phyloP scores from a whole-genome alignment of 2,797 vertebrate species.

The Valencia hispanica region DNA sequence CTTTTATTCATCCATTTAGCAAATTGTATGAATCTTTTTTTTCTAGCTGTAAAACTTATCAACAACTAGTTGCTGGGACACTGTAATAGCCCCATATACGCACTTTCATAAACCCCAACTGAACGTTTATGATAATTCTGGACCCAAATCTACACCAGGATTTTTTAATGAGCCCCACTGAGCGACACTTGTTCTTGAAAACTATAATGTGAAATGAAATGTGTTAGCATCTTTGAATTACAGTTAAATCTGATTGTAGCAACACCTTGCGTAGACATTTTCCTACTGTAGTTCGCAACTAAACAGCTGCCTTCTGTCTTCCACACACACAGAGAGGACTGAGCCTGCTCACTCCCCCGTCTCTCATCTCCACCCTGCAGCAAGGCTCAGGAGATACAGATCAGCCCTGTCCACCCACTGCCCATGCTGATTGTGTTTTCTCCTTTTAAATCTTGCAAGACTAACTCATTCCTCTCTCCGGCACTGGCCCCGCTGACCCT shows the following conservation, averaged over 20 bases:
- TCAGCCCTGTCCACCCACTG: background rate
- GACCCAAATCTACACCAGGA: background rate
- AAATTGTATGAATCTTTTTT: background rate
- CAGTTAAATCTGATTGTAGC: background rate
- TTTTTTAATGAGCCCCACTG: background rate
- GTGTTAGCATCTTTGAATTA: background rate
- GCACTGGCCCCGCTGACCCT: constrained; percentile 27
- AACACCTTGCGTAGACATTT: background rate
- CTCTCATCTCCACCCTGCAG: background rate
- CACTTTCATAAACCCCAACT: too few species aligned
- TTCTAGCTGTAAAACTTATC: too few species aligned
- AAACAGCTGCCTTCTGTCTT: background rate
- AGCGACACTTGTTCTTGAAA: background rate
- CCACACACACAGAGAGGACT: background rate
- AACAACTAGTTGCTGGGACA: too few species aligned
- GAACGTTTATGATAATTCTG: background rate
- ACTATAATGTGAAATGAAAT: background rate
- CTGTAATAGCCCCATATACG: too few species aligned
- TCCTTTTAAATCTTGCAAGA: background rate
- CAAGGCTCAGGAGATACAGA: background rate
- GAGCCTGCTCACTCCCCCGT: background rate
- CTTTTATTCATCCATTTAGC: background rate
- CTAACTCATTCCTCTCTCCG: constrained; percentile 12
- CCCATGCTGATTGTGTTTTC: constrained; percentile 18
- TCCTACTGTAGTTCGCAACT: background rate